Conservation (phyloP, 2,888 invertebrate species). For the Drosophila atripex region DNA sequence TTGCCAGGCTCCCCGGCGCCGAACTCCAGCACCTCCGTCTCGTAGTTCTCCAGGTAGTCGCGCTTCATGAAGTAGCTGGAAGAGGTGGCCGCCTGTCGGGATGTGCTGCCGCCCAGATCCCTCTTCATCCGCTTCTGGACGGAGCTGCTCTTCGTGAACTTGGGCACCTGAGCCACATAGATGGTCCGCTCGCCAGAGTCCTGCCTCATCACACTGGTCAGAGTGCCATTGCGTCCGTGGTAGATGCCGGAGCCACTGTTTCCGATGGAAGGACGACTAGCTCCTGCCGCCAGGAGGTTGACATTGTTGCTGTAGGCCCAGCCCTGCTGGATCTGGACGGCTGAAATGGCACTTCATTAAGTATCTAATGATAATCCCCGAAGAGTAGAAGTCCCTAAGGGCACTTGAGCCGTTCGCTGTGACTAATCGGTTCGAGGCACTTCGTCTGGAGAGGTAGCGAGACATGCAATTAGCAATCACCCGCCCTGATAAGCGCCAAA, state of each 20-base stretch:
- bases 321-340: constrained; percentile 87
- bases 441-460: constrained; percentile 20
- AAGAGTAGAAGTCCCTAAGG: background rate
- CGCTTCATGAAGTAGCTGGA: constrained; percentile 61
- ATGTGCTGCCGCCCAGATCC: background rate
- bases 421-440: constrained; percentile 21
- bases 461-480: constrained; percentile 26
- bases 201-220: constrained; percentile 65
- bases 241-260: constrained; percentile 91
- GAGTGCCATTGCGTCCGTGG: constrained; percentile 83
- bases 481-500: constrained; percentile 15
- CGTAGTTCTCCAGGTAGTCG: constrained; percentile 66
- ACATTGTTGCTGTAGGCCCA: constrained; percentile 89
- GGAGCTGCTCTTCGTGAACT: constrained; percentile 34
- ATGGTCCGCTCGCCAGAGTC: constrained; percentile 65
- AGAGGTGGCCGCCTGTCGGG: background rate
- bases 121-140: background rate
- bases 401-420: background rate
- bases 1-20: background rate
- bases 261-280: constrained; percentile 86
- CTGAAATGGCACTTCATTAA: constrained; percentile 46
- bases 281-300: constrained; percentile 89
- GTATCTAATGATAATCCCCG: too few relatives aligned
- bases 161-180: constrained; percentile 75
- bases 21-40: constrained; percentile 42